Conservation (phyloP, 2,888 invertebrate species). For the Arge pagana region DNA sequence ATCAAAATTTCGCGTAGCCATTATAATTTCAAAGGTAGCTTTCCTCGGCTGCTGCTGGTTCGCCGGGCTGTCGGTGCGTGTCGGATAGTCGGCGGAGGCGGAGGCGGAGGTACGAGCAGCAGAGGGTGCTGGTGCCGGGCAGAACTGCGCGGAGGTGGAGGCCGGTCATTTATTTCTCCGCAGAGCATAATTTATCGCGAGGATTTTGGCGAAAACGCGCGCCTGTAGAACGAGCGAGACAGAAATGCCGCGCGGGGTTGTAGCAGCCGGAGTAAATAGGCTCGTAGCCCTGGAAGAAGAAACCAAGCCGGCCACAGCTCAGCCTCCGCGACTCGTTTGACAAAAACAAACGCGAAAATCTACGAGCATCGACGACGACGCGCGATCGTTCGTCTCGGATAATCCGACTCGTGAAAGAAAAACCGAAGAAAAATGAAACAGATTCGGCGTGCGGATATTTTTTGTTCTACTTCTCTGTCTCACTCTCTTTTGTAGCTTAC, state of each 20-base stretch:
- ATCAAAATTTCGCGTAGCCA: slow-evolving; percentile 57
- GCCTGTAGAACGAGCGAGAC: slow-evolving; percentile 33
- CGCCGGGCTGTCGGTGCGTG: slow-evolving; percentile 22
- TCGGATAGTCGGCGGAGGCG: slow-evolving; percentile 32
- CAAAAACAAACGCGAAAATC: slow-evolving; percentile 40
- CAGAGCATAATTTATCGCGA: slow-evolving; percentile 59
- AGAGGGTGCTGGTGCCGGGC: slow-evolving; percentile 1
- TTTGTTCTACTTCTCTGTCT: too few species aligned
- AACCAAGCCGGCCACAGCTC: slow-evolving; percentile 19
- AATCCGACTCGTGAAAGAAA: too few species aligned
- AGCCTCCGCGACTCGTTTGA: slow-evolving; percentile 37
- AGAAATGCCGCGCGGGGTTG: slow-evolving; percentile 9
- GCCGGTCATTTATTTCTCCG: slow-evolving; percentile 58
- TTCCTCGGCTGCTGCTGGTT: slow-evolving; percentile 44
- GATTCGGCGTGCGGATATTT: too few species aligned
- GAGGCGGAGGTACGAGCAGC: slow-evolving; percentile 22
- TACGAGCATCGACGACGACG: too few species aligned
- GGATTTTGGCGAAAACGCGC: slow-evolving; percentile 59
- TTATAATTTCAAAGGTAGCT: slow-evolving; percentile 58
- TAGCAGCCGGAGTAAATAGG: slow-evolving; percentile 5
- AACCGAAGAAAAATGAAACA: too few species aligned
- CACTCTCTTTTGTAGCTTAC: too few species aligned
- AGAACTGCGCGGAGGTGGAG: background rate
- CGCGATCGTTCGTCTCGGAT: too few species aligned
- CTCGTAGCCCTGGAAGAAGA: slow-evolving; percentile 2